phyloP scores from a whole-genome alignment of 1,140 invertebrate species.

The Temnothorax nylanderi region DNA sequence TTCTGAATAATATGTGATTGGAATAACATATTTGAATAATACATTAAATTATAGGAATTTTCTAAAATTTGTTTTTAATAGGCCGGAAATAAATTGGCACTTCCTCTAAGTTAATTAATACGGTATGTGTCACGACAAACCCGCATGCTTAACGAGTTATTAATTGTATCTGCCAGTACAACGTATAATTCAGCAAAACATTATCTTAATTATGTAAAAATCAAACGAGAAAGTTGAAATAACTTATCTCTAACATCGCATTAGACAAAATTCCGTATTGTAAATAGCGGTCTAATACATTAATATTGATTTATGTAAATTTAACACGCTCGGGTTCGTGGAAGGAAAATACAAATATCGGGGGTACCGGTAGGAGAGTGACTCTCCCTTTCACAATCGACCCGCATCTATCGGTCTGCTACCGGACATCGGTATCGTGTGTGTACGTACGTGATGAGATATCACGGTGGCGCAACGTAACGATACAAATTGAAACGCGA shows the following conservation, averaged over 20 bases:
- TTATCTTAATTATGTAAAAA: background rate
- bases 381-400: conserved; percentile 64
- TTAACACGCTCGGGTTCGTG: background rate
- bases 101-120: background rate
- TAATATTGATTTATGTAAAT: conserved; percentile 32
- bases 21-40: background rate
- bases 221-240: background rate
- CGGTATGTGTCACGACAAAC: background rate
- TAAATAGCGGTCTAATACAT: background rate
- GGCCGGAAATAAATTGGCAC: background rate
- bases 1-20: background rate
- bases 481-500: conserved; percentile 67
- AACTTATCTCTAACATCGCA: background rate
- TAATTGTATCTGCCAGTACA: background rate
- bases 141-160: conserved; percentile 3
- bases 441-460: conserved; percentile 10
- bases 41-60: background rate
- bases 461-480: conserved; percentile 38
- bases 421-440: background rate
- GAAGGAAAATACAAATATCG: background rate
- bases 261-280: background rate
- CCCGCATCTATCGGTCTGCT: conserved; percentile 61
- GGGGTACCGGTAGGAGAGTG: background rate
- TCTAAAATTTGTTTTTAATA: background rate
- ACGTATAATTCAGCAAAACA: background rate